Conservation (phyloP, 2,113 vertebrate genomes). For the Regulus satrapa region DNA sequence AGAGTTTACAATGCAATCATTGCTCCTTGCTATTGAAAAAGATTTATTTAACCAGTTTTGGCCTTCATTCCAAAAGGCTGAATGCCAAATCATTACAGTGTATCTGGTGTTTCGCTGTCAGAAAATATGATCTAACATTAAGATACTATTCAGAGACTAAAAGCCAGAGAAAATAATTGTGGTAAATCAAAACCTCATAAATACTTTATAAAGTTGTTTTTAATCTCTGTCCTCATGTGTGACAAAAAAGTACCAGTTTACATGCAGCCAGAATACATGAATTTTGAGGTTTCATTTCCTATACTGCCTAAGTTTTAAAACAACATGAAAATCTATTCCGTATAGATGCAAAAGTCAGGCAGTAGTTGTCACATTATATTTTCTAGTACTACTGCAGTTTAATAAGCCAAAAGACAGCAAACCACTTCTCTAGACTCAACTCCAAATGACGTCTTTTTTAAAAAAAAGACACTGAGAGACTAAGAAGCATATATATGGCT, state of each 20-base stretch:
- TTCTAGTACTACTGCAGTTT: constrained; percentile 43
- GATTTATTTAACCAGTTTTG: constrained; percentile 63
- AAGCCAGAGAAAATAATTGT: constrained; percentile 59
- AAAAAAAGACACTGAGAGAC: background rate
- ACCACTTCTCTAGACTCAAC: background rate
- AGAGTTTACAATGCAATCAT: constrained; percentile 62
- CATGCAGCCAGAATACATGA: constrained; percentile 5
- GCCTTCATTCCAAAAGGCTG: constrained; percentile 56
- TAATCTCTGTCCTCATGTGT: constrained; percentile 50
- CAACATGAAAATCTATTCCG: constrained; percentile 16
- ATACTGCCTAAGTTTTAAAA: constrained; percentile 34
- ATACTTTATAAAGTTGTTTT: constrained; percentile 62
- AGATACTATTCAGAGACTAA: constrained; percentile 58
- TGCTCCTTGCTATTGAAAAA: constrained; percentile 62
- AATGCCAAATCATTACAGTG: constrained; percentile 66
- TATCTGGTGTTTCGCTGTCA: constrained; percentile 69
- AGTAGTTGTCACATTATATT: constrained; percentile 56
- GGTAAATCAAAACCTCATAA: constrained; percentile 67
- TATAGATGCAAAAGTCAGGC: constrained; percentile 3
- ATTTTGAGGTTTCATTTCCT: constrained; percentile 45
- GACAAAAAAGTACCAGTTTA: constrained; percentile 63
- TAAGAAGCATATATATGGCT: background rate
- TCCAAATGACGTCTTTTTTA: background rate
- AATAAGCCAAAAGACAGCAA: constrained; percentile 31
- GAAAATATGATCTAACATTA: constrained; percentile 71